These are phyloP conservation scores for Andrena bicolor DNA, from an alignment of 2,888 invertebrate genomes.

Conservation along the genomic window DNA sequence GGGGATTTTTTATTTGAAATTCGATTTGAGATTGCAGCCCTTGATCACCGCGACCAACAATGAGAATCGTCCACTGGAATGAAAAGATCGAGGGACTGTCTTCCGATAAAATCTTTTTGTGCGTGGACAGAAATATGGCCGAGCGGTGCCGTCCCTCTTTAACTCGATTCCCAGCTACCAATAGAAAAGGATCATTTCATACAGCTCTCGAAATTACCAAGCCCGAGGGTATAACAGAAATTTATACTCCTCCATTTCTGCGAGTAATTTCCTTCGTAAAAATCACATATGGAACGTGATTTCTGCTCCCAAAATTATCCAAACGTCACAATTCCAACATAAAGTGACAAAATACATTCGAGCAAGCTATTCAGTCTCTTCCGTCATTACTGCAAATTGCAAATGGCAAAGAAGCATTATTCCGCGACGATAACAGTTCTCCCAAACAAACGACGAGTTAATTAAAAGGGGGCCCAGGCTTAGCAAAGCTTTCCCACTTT, in stretches of 20 bases:
- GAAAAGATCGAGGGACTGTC: conserved; percentile 28
- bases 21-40: conserved; percentile 18
- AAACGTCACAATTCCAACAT: too few relatives aligned
- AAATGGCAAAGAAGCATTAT: background rate
- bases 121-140: conserved; percentile 50
- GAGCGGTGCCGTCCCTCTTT: conserved; percentile 39
- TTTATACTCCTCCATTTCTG: conserved; percentile 22
- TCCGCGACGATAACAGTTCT: background rate
- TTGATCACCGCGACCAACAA: conserved; percentile 24
- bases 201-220: background rate
- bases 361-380: too few relatives aligned
- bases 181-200: conserved; percentile 37
- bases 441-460: conserved; percentile 16
- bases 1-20: conserved; percentile 14
- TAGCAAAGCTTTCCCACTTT: conserved; percentile 17
- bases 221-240: conserved; percentile 38
- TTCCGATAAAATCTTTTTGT: conserved; percentile 58
- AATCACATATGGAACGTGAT: background rate
- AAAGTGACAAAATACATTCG: too few relatives aligned
- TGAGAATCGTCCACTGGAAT: conserved; percentile 40
- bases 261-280: conserved; percentile 21
- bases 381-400: too few relatives aligned
- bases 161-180: conserved; percentile 37
- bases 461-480: conserved; percentile 31
- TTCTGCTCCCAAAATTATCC: too few relatives aligned